A percentile compares a stretch with the other conserved stretches of the same genome.
Conservation (phyloP, 2,113 vertebrate genomes). For the Apodemus speciosus region DNA sequence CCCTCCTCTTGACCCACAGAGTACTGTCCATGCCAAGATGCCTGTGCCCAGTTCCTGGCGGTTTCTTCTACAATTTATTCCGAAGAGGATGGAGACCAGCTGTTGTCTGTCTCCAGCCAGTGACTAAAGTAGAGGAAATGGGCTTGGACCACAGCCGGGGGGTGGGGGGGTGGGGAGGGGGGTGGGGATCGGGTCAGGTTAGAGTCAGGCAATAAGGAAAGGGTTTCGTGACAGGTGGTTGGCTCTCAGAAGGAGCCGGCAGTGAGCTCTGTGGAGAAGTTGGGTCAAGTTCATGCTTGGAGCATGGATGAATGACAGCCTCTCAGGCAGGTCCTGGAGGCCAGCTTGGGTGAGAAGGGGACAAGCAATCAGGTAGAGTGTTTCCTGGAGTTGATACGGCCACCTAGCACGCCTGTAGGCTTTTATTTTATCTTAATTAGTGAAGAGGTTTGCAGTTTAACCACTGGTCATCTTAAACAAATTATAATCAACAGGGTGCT, state of each 20-base stretch:
- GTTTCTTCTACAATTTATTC: conserved; percentile 71
- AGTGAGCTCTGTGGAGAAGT: not conserved
- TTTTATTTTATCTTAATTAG: conserved; percentile 35
- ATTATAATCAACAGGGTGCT: conserved; percentile 42
- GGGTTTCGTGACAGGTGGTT: conserved; percentile 67
- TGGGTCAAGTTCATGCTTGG: not conserved
- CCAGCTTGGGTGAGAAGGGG: not conserved
- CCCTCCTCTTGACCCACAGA: not conserved
- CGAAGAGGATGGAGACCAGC: conserved; percentile 71
- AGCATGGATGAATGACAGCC: not conserved
- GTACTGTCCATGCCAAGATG: not conserved
- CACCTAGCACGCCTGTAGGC: rapidly evolving
- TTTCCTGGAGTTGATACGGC: not conserved
- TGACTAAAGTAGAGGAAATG: conserved; percentile 70
- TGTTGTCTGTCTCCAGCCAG: conserved; percentile 66
- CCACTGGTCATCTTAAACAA: conserved; percentile 56
- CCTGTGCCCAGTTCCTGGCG: not conserved
- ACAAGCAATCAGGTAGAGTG: not conserved
- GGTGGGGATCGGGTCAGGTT: conserved; percentile 31
- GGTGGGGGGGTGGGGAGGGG: not conserved
- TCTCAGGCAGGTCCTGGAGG: not conserved
- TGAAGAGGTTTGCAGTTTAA: conserved; percentile 68
- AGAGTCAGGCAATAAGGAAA: conserved; percentile 62
- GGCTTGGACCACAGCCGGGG: conserved; percentile 64
- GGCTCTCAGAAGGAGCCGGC: not conserved